A percentile compares a stretch with the other conserved stretches of the same genome.
These are phyloP conservation scores for Arnoldichthys spilopterus DNA, from an alignment of 2,797 vertebrate species.

Conservation along the genomic window DNA sequence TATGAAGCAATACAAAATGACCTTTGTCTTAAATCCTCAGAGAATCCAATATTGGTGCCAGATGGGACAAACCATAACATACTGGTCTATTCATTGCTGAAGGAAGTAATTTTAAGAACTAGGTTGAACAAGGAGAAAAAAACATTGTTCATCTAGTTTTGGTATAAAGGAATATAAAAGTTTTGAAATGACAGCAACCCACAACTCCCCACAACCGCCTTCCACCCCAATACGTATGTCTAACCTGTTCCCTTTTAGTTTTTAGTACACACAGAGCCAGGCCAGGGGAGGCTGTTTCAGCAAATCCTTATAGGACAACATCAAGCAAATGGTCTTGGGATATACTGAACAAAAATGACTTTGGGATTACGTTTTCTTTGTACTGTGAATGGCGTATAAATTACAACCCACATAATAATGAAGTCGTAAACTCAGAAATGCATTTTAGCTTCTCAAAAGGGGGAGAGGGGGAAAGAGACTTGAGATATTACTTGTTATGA, in stretches of 20 bases:
- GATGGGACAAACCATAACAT: neutral
- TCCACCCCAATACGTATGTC: neutral
- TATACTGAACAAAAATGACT: slow-evolving; percentile 7
- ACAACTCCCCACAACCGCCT: neutral
- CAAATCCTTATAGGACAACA: neutral
- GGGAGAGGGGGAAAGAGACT: neutral
- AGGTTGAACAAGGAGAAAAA: neutral
- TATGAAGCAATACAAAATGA: neutral
- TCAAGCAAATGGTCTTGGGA: neutral
- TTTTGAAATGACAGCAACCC: neutral
- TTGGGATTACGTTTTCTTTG: slow-evolving; percentile 14
- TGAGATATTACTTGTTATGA: slow-evolving; percentile 32
- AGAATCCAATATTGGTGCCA: neutral
- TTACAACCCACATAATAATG: slow-evolving; percentile 8
- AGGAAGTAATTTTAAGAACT: neutral
- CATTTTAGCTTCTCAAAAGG: slow-evolving; percentile 1
- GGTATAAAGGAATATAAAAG: neutral
- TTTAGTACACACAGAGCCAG: neutral
- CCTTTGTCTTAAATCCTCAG: neutral
- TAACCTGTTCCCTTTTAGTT: neutral
- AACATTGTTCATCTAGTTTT: neutral
- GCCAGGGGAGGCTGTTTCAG: slow-evolving; percentile 4
- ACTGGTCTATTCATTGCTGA: neutral
- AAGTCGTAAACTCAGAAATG: neutral
- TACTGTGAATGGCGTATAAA: neutral